Evolutionary conservation across 2,888 invertebrate genomes (phyloP).

Genomic region (Timandra comae): DNA sequence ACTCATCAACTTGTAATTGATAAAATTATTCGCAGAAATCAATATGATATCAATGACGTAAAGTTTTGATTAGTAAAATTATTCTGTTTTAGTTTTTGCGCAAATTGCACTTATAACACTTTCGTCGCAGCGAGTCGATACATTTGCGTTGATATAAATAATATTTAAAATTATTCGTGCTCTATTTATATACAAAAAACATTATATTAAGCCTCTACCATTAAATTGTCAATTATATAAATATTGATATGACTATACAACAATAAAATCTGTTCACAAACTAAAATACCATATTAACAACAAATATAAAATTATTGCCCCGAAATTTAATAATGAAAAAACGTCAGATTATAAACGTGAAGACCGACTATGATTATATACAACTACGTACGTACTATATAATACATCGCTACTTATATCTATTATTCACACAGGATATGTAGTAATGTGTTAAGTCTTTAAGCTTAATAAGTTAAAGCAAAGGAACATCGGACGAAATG

Average conservation of each 20-base stretch:
- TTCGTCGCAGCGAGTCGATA: too few relatives aligned
- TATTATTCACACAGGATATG: conserved; percentile 74
- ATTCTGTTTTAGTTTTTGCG: too few relatives aligned
- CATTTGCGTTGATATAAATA: too few relatives aligned
- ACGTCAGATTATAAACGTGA: conserved; percentile 38
- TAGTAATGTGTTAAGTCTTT: conserved; percentile 65
- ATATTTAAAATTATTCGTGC: too few relatives aligned
- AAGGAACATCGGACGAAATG: conserved; percentile 56
- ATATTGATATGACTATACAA: conserved; percentile 21
- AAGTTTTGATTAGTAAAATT: too few relatives aligned
- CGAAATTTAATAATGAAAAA: conserved; percentile 33
- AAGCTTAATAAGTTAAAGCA: conserved; percentile 44
- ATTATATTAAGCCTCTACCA: conserved; percentile 7
- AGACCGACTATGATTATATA: conserved; percentile 54
- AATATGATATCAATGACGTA: too few relatives aligned
- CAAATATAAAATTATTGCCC: conserved; percentile 67
- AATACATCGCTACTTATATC: conserved; percentile 61
- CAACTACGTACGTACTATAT: conserved; percentile 63
- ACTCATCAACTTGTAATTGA: too few relatives aligned
- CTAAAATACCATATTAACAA: conserved; percentile 56
- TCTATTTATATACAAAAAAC: conserved; percentile 1
- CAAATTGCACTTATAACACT: too few relatives aligned
- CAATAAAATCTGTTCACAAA: conserved; percentile 46
- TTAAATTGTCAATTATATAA: conserved; percentile 6
- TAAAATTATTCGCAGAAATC: too few relatives aligned